phyloP scores from a whole-genome alignment of 2,113 vertebrate species.

The Psophia crepitans region DNA sequence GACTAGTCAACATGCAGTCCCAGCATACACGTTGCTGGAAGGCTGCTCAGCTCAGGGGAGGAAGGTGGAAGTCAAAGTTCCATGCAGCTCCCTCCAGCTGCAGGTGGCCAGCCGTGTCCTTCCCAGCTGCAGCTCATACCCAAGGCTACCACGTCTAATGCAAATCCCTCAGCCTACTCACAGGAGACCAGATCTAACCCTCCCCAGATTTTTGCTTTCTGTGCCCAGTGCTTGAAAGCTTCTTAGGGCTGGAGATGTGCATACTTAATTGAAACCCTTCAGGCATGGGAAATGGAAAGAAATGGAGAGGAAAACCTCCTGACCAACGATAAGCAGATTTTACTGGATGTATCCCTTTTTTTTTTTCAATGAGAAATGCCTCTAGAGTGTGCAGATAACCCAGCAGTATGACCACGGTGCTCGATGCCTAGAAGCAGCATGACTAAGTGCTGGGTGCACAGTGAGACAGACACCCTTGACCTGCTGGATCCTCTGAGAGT shows the following conservation, averaged over 20 bases:
- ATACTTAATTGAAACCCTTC: neutral
- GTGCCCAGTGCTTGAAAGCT: neutral
- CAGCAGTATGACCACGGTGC: neutral
- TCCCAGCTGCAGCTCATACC: neutral
- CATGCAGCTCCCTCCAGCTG: neutral
- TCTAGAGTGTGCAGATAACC: neutral
- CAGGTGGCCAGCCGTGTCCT: neutral
- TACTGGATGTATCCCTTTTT: neutral
- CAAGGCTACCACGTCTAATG: neutral
- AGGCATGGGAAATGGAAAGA: neutral
- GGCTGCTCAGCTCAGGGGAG: too few relatives aligned
- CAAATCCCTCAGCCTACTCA: neutral
- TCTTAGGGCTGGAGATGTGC: neutral
- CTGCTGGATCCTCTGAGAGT: neutral
- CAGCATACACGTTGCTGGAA: too few relatives aligned
- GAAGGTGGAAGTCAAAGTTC: neutral
- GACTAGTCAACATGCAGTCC: neutral
- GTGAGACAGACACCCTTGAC: neutral
- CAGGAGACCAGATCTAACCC: neutral
- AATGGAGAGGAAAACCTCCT: neutral
- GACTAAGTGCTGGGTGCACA: neutral
- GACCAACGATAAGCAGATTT: neutral
- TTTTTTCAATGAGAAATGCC: neutral
- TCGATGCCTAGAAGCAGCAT: neutral
- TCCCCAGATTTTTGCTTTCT: neutral